Percentiles rank a stretch among this genome's conserved stretches.
Evolutionary conservation across 2,113 vertebrate species (phyloP).

Genomic region (Plestiodon gilberti): DNA sequence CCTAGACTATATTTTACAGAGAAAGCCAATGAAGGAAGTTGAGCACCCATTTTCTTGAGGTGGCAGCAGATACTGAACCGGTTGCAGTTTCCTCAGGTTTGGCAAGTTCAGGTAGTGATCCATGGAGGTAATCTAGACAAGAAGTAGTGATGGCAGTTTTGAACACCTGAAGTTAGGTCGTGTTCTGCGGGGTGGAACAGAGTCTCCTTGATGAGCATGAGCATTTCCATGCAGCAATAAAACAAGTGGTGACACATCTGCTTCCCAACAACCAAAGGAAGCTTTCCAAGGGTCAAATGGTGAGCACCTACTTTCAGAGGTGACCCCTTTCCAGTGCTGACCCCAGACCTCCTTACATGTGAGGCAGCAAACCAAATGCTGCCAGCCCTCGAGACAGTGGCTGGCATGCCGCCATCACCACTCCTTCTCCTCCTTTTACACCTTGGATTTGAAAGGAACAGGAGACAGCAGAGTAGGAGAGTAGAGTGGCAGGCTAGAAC

Average conservation of each 20-base stretch:
- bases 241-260: not conserved
- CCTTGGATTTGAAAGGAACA: too few species aligned
- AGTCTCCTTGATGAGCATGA: not conserved
- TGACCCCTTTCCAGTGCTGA: too few species aligned
- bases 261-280: too few species aligned
- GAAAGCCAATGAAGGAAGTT: not conserved
- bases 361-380: too few species aligned
- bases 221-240: not conserved
- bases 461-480: too few species aligned
- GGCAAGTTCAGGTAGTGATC: not conserved
- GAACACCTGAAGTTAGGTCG: not conserved
- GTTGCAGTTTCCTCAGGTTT: not conserved
- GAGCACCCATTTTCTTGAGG: not conserved
- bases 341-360: too few species aligned
- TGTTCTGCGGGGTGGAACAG: not conserved
- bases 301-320: not conserved
- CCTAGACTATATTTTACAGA: not conserved
- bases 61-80: not conserved
- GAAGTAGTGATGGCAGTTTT: not conserved
- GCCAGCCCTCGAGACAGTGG: too few species aligned
- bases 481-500: too few species aligned
- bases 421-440: too few species aligned
- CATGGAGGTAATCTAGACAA: not conserved
- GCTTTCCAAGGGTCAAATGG: not conserved
- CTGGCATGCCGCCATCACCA: too few species aligned